A percentile compares a stretch with the other conserved stretches of the same genome.
phyloP scores from a whole-genome alignment of 2,797 vertebrate species.

The Botia almorhae region DNA sequence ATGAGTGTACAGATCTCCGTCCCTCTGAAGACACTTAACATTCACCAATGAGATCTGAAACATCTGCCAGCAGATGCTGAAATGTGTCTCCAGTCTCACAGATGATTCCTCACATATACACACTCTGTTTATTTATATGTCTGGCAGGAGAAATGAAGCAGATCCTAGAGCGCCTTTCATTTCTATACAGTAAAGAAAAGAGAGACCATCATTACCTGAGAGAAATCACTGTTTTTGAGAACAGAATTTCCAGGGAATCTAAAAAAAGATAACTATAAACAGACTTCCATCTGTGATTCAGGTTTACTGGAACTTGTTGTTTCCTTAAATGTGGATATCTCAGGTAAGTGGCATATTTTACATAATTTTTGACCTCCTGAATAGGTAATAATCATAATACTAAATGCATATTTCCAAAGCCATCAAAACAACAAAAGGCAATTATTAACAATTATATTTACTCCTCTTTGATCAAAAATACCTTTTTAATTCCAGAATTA shows the following conservation, averaged over 20 bases:
- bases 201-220: background rate
- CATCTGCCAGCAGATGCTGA: slow-evolving; percentile 15
- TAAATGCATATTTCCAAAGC: no score
- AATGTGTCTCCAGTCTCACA: background rate
- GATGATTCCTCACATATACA: background rate
- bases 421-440: no score
- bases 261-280: background rate
- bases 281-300: background rate
- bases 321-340: no score
- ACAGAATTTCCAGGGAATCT: no score
- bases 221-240: background rate
- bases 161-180: no score
- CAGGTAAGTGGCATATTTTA: no score
- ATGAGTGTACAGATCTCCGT: background rate
- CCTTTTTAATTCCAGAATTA: no score
- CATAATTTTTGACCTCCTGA: no score
- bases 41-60: background rate
- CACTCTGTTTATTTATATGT: background rate
- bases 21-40: background rate
- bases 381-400: no score
- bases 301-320: background rate
- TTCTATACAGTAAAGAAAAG: no score
- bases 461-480: no score
- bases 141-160: background rate
- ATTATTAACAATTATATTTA: no score